phyloP scores from a whole-genome alignment of 2,888 invertebrate species.

The Ichneumoninae sp. region DNA sequence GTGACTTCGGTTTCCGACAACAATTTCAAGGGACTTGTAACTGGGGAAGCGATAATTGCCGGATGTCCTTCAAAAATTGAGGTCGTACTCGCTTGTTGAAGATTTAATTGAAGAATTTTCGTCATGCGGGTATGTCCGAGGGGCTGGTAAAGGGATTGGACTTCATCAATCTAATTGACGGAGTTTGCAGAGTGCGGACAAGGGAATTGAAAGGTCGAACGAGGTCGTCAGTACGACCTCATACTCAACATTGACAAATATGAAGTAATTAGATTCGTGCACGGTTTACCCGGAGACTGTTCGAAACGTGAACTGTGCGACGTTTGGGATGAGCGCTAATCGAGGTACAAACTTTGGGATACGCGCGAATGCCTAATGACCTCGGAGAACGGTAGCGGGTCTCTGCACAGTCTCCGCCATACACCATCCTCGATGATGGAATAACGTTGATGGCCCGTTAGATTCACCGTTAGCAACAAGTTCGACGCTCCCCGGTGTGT shows the following conservation, averaged over 20 bases:
- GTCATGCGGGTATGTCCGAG: no score
- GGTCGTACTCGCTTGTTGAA: no score
- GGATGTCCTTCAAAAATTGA: no score
- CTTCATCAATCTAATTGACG: background rate
- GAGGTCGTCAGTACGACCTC: background rate
- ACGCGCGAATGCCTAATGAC: conserved; percentile 43
- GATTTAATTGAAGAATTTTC: no score
- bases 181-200: background rate
- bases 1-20: no score
- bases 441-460: conserved; percentile 61
- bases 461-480: conserved; percentile 60
- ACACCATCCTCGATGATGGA: conserved; percentile 18
- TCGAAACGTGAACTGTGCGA: conserved; percentile 14
- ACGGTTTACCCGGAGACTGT: background rate
- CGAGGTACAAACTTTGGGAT: conserved; percentile 38
- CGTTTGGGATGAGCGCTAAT: conserved; percentile 14
- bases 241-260: conserved; percentile 5
- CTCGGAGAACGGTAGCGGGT: conserved; percentile 27
- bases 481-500: conserved; percentile 41
- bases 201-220: background rate
- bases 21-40: no score
- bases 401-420: conserved; percentile 9
- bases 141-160: background rate
- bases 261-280: conserved; percentile 13
- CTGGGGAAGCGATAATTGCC: no score